Evolutionary conservation across 2,113 vertebrate genomes (phyloP), one percentile per base, ranked within the genome.

Genomic region (Barbus barbus): DNA sequence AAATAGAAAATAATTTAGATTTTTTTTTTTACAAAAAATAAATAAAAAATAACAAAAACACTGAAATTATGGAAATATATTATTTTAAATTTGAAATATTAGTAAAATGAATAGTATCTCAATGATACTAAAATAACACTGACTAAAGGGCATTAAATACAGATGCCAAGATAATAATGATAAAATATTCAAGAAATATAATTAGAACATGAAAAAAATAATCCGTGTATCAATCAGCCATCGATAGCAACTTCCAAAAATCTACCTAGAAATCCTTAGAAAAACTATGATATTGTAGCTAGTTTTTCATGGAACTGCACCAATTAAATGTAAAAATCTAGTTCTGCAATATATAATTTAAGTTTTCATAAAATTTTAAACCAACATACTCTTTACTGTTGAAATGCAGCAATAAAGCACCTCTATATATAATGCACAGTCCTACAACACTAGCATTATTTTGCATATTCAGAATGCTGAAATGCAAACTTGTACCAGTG

Each of bases 401-500:
- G 3, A 46, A 18, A 28, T 73, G 41, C n/a, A 51, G 20, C 11
- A 16, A 9, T 31, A 51, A 51, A 31, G 14, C 44, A 51, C 31
- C 72, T 75, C 24, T 71, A 26, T 73, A 46, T 33, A 22, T 76
- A 33, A 53, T 53, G n/a, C 46, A 33, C 8, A 22, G 33, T 14
- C 11, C 4, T 33, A 22, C 16, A 16, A 60, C 5, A 6, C 6
- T 58, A 36, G 14, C 51, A 41, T 60, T 13, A 60, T 78, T 78
- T 60, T 58, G 53, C 75, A 24, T 78, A 56, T 76, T 76, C n/a
- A 24, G 18, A 63, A 79, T 20, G 33, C 36, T 46, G 56, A 44
- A 78, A 78, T 3, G 11, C 51, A 63, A 78, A 79, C 77, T 79
- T 31, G n/a, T 38, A 71, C 33, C 56, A 80, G 56, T 51, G 28